These are phyloP conservation scores for Stichopus horrens DNA, from an alignment of 53 echinoderm and acorn worm genomes.

Conservation along the genomic window DNA sequence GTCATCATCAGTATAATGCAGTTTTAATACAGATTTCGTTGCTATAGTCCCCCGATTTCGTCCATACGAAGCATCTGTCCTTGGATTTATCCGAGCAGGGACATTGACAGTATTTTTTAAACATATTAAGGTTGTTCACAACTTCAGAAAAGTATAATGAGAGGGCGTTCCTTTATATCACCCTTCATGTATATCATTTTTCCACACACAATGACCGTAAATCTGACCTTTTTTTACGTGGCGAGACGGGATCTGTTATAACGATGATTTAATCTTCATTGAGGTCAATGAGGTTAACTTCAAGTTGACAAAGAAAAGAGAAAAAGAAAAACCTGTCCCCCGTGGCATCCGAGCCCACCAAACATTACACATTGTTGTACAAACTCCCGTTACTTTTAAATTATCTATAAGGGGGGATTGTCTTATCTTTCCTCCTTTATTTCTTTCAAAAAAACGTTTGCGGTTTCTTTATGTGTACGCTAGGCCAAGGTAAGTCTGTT, in stretches of 20 bases:
- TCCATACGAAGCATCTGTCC: no score
- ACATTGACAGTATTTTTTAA: no score
- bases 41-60: no score
- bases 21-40: no score
- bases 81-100: no score
- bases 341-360: conserved; percentile 19
- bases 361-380: conserved; percentile 45
- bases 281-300: conserved; percentile 38
- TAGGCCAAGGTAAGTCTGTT: conserved; percentile 42
- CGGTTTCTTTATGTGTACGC: conserved; percentile 39
- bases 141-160: no score
- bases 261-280: conserved; percentile 37
- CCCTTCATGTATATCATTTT: no score
- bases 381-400: conserved; percentile 2
- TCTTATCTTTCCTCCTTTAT: neutral
- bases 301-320: neutral
- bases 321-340: conserved; percentile 8
- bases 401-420: conserved; percentile 21
- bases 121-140: no score
- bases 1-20: no score
- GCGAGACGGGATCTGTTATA: neutral
- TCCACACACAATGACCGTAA: neutral
- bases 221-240: neutral
- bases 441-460: neutral
- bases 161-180: no score